These are phyloP conservation scores for Capromys pilorides DNA, from an alignment of 2,797 vertebrate species.

Conservation along the genomic window DNA sequence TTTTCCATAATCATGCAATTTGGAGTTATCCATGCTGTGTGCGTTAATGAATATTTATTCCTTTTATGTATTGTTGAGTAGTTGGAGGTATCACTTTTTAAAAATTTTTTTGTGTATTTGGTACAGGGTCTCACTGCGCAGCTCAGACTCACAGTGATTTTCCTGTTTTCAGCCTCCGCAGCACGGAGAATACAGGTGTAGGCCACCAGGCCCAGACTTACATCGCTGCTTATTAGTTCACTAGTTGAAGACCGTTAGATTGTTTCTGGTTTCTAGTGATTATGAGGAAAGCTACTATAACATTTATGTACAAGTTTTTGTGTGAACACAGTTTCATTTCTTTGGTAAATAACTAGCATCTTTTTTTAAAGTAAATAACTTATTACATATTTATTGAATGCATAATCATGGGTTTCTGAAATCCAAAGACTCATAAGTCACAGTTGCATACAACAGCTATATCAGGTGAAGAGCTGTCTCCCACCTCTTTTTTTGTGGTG, in stretches of 20 bases:
- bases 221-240: not conserved
- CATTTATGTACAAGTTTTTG: not conserved
- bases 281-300: not conserved
- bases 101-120: too few relatives aligned
- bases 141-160: too few relatives aligned
- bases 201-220: not conserved
- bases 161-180: too few relatives aligned
- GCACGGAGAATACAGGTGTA: too few relatives aligned
- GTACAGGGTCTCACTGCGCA: too few relatives aligned
- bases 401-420: not conserved
- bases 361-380: not conserved
- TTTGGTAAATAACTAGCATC: not conserved
- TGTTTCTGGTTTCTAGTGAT: not conserved
- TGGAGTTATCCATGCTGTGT: not conserved
- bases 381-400: not conserved
- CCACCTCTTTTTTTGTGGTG: not conserved
- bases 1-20: not conserved
- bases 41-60: not conserved
- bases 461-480: not conserved
- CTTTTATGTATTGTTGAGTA: not conserved
- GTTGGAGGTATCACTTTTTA: not conserved
- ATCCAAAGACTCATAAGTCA: not conserved
- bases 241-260: not conserved
- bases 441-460: not conserved
- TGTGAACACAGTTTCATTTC: not conserved